Conservation (phyloP, 2,797 vertebrate species). For the Ispidina picta region DNA sequence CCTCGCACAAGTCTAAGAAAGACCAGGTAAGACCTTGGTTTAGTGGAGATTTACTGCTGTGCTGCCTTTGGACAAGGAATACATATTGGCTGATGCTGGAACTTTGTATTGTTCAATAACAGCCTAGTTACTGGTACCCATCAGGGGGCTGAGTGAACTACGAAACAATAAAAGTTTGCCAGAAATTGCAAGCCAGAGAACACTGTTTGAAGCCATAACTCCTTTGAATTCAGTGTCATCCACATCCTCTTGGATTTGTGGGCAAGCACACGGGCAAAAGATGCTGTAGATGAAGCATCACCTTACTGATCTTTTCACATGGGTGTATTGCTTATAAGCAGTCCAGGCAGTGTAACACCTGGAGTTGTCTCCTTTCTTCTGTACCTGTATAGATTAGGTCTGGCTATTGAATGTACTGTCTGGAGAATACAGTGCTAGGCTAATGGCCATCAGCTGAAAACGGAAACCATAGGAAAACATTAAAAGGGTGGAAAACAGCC, state of each 20-base stretch:
- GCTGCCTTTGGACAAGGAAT: neutral
- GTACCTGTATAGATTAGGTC: neutral
- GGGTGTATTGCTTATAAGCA: neutral
- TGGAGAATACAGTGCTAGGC: neutral
- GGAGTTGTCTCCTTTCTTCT: neutral
- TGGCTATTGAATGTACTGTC: neutral
- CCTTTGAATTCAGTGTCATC: neutral
- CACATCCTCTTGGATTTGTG: neutral
- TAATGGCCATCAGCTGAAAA: neutral
- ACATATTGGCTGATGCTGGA: neutral
- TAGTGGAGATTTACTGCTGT: neutral
- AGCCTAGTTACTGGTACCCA: neutral
- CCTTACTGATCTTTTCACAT: neutral
- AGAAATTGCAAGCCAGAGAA: neutral
- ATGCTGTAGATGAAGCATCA: neutral
- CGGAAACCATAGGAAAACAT: neutral
- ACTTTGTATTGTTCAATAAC: neutral
- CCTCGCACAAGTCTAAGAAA: constrained; percentile 97
- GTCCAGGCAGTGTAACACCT: neutral
- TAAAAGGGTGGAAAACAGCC: constrained; percentile 28
- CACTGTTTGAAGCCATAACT: neutral
- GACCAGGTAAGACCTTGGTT: constrained; percentile 87
- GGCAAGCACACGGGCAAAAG: neutral
- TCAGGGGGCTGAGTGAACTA: neutral
- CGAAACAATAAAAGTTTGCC: neutral